Conservation (phyloP, 53 echinoderm and acorn worm species). For the Arbacia lixula region DNA sequence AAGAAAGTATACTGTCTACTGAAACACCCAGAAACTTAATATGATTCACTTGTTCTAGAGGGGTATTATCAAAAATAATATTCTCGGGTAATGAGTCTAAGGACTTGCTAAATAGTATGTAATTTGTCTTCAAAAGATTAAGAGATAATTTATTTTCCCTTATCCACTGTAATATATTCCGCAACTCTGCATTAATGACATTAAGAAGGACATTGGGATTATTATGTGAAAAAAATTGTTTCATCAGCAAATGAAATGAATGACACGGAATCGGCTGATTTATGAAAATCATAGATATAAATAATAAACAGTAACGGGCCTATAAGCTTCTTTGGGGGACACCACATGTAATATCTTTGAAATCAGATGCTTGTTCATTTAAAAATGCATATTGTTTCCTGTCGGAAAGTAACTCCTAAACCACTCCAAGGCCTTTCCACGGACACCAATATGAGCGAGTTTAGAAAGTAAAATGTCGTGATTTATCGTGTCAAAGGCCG, state of each 20-base stretch:
- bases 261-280: not conserved
- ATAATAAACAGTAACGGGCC: not conserved
- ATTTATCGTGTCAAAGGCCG: conserved; percentile 1
- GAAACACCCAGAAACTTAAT: no score
- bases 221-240: not conserved
- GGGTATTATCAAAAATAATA: not conserved
- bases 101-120: not conserved
- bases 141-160: not conserved
- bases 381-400: not conserved
- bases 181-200: conserved; percentile 17
- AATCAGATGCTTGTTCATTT: conserved; percentile 5
- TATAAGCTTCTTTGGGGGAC: no score
- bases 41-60: no score
- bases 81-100: not conserved
- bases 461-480: conserved; percentile 2
- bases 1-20: no score
- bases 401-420: not conserved
- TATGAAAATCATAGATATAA: conserved; percentile 4
- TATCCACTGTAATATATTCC: not conserved
- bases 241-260: no score
- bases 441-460: conserved; percentile 3
- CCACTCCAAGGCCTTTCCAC: no score
- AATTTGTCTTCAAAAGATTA: not conserved
- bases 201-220: not conserved
- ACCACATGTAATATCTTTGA: no score